Conservation (phyloP, 2,113 vertebrate species). For the Cardinalis cardinalis region DNA sequence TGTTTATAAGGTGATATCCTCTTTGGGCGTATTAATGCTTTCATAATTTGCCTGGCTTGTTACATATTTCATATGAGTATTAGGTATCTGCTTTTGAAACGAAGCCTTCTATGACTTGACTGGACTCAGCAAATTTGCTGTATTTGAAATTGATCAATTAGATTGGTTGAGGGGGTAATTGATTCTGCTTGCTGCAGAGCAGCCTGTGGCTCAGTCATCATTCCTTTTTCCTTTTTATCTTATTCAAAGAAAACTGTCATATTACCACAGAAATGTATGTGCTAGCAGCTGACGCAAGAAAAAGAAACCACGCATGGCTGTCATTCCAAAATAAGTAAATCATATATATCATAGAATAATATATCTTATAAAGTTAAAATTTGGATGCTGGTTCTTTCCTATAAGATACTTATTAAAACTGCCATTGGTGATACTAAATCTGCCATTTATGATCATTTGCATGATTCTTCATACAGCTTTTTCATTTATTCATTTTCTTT, state of each 20-base stretch:
- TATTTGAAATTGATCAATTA: slow-evolving; percentile 74
- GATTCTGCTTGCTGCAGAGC: slow-evolving; percentile 67
- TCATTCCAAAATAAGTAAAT: slow-evolving; percentile 68
- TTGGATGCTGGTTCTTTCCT: neutral
- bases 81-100: neutral
- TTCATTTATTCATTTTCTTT: neutral
- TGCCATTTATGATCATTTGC: neutral
- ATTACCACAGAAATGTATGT: slow-evolving; percentile 42
- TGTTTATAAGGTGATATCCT: neutral
- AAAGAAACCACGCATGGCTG: slow-evolving; percentile 57
- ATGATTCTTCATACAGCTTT: neutral
- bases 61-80: neutral
- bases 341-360: neutral
- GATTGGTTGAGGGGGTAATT: slow-evolving; percentile 71
- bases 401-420: neutral
- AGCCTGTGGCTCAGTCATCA: slow-evolving; percentile 68
- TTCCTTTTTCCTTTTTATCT: slow-evolving; percentile 64
- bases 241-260: slow-evolving; percentile 48
- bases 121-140: slow-evolving; percentile 56
- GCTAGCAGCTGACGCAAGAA: slow-evolving; percentile 50
- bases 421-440: neutral
- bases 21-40: neutral
- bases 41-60: neutral
- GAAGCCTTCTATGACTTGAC: neutral
- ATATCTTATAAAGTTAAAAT: slow-evolving; percentile 60